Base-by-base conservation (phyloP, 1,140 invertebrate species). In the Archivesica marissinica region DNA sequence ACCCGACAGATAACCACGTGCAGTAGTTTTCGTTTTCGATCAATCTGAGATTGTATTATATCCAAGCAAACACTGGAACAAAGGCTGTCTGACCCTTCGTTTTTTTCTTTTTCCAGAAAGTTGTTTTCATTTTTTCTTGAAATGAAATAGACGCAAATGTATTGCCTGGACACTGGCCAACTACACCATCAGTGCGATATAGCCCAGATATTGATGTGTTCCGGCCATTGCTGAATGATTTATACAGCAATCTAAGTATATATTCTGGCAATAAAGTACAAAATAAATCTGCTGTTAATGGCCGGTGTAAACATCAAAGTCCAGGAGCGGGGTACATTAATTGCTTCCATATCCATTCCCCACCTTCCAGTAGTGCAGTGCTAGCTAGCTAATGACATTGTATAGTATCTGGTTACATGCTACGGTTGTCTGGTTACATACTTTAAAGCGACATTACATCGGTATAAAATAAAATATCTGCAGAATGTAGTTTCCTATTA, bases 221-320 rank as follows among this genome's bases (percentile, higher is more conserved):
- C 59, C 38, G 59, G 30, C 59, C 59, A 64, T 33, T 64, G 30
- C 9, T 64, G 59, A 64, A 64, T 28, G 54, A 35, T 64, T 33
- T 64, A 64, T 64, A 64, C n/a, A 64, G 11, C 23, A 9, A 1
- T 25, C 38, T 35, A 13, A 64, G 54, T 35, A 64, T 59, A 28
- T 35, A 64, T 64, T 64, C 30, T 35, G 1, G 59, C n/a, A 64
- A 64, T 72, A 72, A 47, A 47, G 9, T 72, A 72, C 68, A 44
- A 47, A 41, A 72, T 44, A 72, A 47, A 33, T 50, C 25, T 44
- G 50, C 6, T 2, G 15, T 3, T 72, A 28, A 72, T 33, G 39
- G 68, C 39, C 41, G 23, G 52, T 7, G 20, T 20, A 56, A 56
- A 56, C 52, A 56, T 56, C 6, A 11, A 17, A 9, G 20, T 9